phyloP scores from a whole-genome alignment of 2,797 vertebrate species.

The Anguilla anguilla region DNA sequence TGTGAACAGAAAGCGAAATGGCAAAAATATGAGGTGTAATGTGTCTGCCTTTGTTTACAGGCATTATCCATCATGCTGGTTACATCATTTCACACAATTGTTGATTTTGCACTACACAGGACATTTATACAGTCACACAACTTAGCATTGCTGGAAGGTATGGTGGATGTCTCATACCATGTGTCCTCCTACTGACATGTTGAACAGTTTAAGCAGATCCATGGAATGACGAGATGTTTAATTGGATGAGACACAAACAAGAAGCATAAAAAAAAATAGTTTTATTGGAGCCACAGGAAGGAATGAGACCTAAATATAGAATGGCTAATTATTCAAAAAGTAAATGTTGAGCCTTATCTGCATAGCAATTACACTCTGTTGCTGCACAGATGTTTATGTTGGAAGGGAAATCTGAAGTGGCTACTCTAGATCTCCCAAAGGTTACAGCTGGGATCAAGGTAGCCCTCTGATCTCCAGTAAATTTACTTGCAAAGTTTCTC shows the following conservation, averaged over 20 bases:
- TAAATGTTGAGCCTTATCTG: slow-evolving; percentile 32
- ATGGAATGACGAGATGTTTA: slow-evolving; percentile 15
- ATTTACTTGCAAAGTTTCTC: slow-evolving; percentile 25
- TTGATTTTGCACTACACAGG: slow-evolving; percentile 12
- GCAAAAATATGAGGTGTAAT: slow-evolving; percentile 11
- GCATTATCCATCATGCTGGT: neutral
- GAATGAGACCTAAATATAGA: slow-evolving; percentile 26
- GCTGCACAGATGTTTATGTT: slow-evolving; percentile 33
- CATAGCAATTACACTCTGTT: slow-evolving; percentile 24
- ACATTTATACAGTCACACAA: neutral
- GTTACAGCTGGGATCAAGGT: slow-evolving; percentile 4
- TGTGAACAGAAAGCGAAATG: slow-evolving; percentile 2
- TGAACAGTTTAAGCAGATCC: neutral
- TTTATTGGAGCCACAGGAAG: slow-evolving; percentile 23
- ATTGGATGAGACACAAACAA: neutral
- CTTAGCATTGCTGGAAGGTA: neutral
- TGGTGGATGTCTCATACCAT: neutral
- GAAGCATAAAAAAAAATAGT: neutral
- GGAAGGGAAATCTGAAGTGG: slow-evolving; percentile 21
- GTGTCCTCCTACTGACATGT: slow-evolving; percentile 1
- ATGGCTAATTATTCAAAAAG: slow-evolving; percentile 22
- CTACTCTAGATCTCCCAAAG: slow-evolving; percentile 26
- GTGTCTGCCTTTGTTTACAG: neutral
- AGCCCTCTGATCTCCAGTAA: slow-evolving; percentile 18
- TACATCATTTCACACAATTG: neutral